Evolutionary conservation across 2,797 vertebrate species (phyloP).

Genomic region (Poecilia velifera): DNA sequence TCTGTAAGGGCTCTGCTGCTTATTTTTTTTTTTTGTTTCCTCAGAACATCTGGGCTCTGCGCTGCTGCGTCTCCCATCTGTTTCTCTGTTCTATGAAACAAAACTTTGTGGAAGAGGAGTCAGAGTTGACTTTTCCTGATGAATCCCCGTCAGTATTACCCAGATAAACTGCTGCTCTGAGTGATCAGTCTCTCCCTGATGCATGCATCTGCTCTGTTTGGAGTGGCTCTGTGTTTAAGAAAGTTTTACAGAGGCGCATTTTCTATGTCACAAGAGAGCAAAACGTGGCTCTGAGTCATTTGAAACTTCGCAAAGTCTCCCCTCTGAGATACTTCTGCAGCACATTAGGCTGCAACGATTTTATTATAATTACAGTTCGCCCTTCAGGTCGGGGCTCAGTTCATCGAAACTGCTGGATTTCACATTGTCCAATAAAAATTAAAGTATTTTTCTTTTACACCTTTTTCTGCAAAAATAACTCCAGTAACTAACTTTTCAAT

Average conservation of each 20-base stretch:
- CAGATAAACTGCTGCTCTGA: slow-evolving; percentile 13
- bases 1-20: background rate
- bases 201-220: slow-evolving; percentile 19
- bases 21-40: slow-evolving; percentile 14
- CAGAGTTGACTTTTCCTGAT: slow-evolving; percentile 1
- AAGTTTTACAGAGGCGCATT: slow-evolving; percentile 27
- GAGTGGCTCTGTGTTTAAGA: slow-evolving; percentile 30
- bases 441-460: slow-evolving; percentile 21
- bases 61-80: background rate
- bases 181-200: slow-evolving; percentile 6
- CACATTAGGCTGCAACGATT: slow-evolving; percentile 45
- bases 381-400: slow-evolving; percentile 57
- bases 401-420: slow-evolving; percentile 52
- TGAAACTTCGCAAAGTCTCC: slow-evolving; percentile 47
- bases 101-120: background rate
- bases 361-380: slow-evolving; percentile 61
- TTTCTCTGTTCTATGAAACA: background rate
- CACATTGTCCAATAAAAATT: slow-evolving; percentile 49
- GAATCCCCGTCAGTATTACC: background rate
- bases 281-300: slow-evolving; percentile 20
- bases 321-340: slow-evolving; percentile 50
- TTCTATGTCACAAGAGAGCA: slow-evolving; percentile 40
- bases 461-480: background rate
- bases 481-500: background rate
- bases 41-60: slow-evolving; percentile 26